A percentile compares a stretch with the other conserved stretches of the same genome.
phyloP scores from a whole-genome alignment of 2,888 invertebrate genomes.

The Mesodorylaimus sp. region DNA sequence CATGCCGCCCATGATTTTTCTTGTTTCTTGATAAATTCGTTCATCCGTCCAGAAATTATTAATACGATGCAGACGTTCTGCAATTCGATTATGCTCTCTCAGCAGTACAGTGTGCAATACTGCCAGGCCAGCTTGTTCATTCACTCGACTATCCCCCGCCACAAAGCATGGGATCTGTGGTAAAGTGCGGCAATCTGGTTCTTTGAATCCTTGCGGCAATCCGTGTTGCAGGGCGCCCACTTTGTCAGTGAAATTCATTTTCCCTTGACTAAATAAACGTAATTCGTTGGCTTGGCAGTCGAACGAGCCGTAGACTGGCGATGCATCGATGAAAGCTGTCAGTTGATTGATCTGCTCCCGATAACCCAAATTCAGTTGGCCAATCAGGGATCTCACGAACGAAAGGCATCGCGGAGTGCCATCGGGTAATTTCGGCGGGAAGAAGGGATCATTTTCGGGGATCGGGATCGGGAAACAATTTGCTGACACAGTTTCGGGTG shows the following conservation, averaged over 20 bases:
- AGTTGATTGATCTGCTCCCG: slow-evolving; percentile 77
- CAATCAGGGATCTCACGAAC: slow-evolving; percentile 78
- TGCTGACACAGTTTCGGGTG: slow-evolving; percentile 66
- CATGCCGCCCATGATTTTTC: slow-evolving; percentile 18
- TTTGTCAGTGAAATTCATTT: slow-evolving; percentile 25
- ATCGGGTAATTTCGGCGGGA: slow-evolving; percentile 54
- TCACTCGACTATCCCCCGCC: slow-evolving; percentile 18
- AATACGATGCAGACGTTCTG: slow-evolving; percentile 11
- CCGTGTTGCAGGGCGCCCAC: slow-evolving; percentile 16
- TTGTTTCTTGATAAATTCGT: slow-evolving; percentile 16
- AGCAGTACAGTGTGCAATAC: slow-evolving; percentile 18
- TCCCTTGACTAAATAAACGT: slow-evolving; percentile 54
- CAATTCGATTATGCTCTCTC: slow-evolving; percentile 22
- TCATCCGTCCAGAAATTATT: slow-evolving; percentile 24
- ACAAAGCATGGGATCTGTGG: slow-evolving; percentile 12
- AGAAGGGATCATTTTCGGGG: slow-evolving; percentile 70
- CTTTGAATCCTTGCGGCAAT: slow-evolving; percentile 29
- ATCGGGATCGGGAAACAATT: slow-evolving; percentile 84
- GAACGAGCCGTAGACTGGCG: slow-evolving; percentile 75
- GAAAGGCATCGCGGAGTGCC: slow-evolving; percentile 74
- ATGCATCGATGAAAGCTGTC: slow-evolving; percentile 56
- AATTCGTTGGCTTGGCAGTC: slow-evolving; percentile 57
- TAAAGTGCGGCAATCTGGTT: slow-evolving; percentile 23
- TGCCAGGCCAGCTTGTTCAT: slow-evolving; percentile 17
- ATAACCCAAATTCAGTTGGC: slow-evolving; percentile 58